Evolutionary conservation across 2,888 invertebrate species (phyloP).

Genomic region (Drosophila melanosoma): DNA sequence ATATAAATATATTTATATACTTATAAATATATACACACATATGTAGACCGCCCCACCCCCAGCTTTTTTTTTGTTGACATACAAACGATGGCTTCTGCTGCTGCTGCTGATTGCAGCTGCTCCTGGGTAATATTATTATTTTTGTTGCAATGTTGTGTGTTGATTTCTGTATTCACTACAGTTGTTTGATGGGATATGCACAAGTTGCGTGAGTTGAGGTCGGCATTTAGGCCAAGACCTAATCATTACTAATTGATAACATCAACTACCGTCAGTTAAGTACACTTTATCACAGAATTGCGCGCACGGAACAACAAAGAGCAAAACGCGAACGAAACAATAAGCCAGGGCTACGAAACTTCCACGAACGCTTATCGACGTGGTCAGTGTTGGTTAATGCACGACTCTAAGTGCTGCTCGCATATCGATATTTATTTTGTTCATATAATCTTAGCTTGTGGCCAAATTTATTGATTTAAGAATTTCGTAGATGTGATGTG

Average conservation of each 20-base stretch:
- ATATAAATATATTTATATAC: conserved; percentile 1
- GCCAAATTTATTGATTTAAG: not conserved
- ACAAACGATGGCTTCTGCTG: conserved; percentile 48
- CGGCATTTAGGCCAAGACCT: conserved; percentile 30
- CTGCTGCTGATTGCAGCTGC: conserved; percentile 35
- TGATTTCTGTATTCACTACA: conserved; percentile 3
- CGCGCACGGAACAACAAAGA: conserved; percentile 63
- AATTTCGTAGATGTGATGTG: not conserved
- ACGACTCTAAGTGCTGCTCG: not conserved
- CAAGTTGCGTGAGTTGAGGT: conserved; percentile 8
- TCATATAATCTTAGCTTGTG: not conserved
- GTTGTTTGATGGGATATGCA: not conserved
- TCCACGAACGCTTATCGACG: conserved; percentile 19
- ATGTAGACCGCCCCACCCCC: not conserved
- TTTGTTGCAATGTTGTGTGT: conserved; percentile 17
- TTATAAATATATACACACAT: not conserved
- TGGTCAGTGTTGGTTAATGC: conserved; percentile 21
- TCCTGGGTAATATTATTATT: conserved; percentile 32
- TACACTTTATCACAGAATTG: conserved; percentile 74
- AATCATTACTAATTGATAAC: conserved; percentile 65
- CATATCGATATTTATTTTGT: conserved; percentile 22
- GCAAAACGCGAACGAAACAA: conserved; percentile 63
- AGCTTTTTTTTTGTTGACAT: conserved; percentile 37
- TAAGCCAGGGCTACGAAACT: conserved; percentile 37
- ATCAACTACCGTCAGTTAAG: conserved; percentile 62